Conservation (phyloP, 2,888 invertebrate species). For the Agrilus biguttatus region DNA sequence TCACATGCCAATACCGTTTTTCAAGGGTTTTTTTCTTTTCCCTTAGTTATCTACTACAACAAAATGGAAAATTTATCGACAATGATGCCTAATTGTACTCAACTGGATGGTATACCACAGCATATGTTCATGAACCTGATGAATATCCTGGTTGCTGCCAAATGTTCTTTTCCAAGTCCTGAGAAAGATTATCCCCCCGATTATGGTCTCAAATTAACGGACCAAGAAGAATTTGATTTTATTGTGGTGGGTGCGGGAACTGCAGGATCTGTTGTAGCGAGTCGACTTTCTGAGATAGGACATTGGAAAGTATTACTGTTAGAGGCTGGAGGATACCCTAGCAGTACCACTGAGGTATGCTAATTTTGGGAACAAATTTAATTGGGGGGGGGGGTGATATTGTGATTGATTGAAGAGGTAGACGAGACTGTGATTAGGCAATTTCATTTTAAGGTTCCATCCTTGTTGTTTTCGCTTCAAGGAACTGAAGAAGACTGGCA, state of each 20-base stretch:
- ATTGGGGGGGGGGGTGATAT: no score
- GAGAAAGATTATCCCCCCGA: constrained; percentile 15
- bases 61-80: no score
- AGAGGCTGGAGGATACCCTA: constrained; percentile 38
- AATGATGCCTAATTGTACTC: no score
- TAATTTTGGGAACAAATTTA: no score
- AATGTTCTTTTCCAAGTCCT: constrained; percentile 33
- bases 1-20: no score
- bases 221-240: constrained; percentile 31
- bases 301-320: constrained; percentile 36
- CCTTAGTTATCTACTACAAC: no score
- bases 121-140: constrained; percentile 24
- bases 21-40: no score
- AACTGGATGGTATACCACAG: no score
- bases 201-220: constrained; percentile 10
- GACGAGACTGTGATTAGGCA: neutral
- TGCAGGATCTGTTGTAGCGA: constrained; percentile 38
- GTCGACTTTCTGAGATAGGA: constrained; percentile 30
- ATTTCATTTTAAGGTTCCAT: constrained; percentile 48
- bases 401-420: no score
- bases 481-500: constrained; percentile 83
- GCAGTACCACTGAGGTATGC: constrained; percentile 28
- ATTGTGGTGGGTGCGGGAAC: constrained; percentile 38
- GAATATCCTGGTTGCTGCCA: constrained; percentile 42
- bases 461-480: constrained; percentile 72